Evolutionary conservation across 2,113 vertebrate species (phyloP).

Genomic region (Amazona guildingii): DNA sequence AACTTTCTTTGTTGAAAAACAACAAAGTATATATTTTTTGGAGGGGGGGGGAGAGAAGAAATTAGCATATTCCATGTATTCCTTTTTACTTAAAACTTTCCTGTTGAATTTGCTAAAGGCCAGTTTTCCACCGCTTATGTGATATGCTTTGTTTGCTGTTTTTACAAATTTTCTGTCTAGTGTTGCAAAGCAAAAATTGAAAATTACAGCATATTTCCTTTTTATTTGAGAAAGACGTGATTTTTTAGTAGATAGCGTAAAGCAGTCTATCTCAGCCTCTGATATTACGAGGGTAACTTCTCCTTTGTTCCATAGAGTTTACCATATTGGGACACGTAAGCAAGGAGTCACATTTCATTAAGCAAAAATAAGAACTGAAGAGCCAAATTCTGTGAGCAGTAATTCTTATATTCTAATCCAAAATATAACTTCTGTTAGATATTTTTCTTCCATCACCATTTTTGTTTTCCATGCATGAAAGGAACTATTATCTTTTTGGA

Average conservation of each 20-base stretch:
- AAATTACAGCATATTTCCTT: neutral
- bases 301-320: slow-evolving; percentile 2
- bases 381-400: neutral
- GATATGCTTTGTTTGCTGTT: neutral
- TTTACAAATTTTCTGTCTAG: neutral
- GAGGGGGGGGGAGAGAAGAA: neutral
- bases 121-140: neutral
- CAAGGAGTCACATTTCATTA: neutral
- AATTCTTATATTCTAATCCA: slow-evolving; percentile 43
- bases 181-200: neutral
- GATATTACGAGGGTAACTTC: neutral
- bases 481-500: slow-evolving; percentile 62
- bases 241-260: neutral
- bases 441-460: neutral
- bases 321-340: neutral
- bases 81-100: neutral
- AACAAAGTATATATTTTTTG: rapidly evolving
- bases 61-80: neutral
- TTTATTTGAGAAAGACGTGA: neutral
- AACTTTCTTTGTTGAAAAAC: neutral
- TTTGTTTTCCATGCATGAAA: slow-evolving; percentile 56
- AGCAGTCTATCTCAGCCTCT: neutral
- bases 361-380: neutral
- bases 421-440: slow-evolving; percentile 43
- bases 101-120: neutral